Conservation (phyloP, 2,797 vertebrate genomes). For the Dermochelys coriacea region DNA sequence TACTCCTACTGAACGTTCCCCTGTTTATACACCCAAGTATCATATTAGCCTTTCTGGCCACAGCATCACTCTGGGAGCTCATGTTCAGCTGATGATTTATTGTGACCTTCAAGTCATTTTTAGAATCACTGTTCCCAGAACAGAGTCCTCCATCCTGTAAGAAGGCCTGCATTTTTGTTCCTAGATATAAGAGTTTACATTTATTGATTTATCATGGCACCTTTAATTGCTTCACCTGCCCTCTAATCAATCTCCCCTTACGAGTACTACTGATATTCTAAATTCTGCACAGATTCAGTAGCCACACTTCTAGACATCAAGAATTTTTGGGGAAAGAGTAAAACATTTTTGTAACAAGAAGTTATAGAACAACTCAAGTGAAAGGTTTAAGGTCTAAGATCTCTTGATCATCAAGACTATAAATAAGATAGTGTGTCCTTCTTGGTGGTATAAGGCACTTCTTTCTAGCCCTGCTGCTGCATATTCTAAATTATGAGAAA, state of each 20-base stretch:
- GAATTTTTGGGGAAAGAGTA: too few species aligned
- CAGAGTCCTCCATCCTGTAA: not conserved
- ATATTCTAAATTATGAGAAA: not conserved
- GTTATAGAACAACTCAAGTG: not conserved
- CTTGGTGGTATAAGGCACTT: not conserved
- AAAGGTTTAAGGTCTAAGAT: not conserved
- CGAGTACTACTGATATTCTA: not conserved
- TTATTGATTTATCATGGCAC: not conserved
- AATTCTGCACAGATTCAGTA: not conserved
- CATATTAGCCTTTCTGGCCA: not conserved
- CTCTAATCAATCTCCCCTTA: not conserved
- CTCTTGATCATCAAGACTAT: not conserved
- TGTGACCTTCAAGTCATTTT: not conserved
- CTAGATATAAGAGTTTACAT: not conserved
- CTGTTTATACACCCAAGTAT: not conserved
- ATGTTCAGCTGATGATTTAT: not conserved
- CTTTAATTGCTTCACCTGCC: not conserved
- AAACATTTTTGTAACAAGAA: too few species aligned
- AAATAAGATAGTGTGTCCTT: not conserved
- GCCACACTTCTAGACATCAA: too few species aligned
- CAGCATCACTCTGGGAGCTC: not conserved
- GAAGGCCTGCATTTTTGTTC: not conserved
- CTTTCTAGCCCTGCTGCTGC: not conserved
- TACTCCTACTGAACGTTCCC: not conserved
- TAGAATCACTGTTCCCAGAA: not conserved